Evolutionary conservation across 1,140 invertebrate species (phyloP), one percentile per base, ranked within the genome.

Genomic region (Trissolcus basalis): DNA sequence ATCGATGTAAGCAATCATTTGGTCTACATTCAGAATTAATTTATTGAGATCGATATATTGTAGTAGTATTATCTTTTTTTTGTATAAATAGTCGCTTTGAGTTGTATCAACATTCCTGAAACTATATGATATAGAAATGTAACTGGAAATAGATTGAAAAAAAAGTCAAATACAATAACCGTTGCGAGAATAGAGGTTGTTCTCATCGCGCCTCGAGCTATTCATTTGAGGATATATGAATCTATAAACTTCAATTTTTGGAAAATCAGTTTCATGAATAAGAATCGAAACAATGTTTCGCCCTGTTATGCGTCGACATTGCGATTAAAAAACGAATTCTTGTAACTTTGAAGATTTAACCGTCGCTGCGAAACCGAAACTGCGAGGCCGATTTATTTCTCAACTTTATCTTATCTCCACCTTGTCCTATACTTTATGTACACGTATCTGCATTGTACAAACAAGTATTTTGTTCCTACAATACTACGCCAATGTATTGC

Each of bases 341-440:
- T 43, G 45, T 43, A 33, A 59, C 14, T 47, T 5, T 12, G 32
- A 61, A 74, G 27, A 60, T 55, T 54, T 48, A 48, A 67, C 14
- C 50, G 9, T 67, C 60, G n/a, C n/a, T n/a, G n/a, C n/a, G n/a
- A n/a, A n/a, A n/a, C n/a, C n/a, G 49, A 67, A 67, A 65, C 36
- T 54, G 10, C 33, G n/a, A 32, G 19, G 6, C 44, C 49, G 61
- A 74, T 74, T 74, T 63, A 74, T 68, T 74, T 61, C 33, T 58
- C 39, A 63, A 58, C 41, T 63, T 63, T 74, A 74, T 74, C 64
- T 68, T 74, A 74, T 74, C 63, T 67, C 19, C 56, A 50, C 63
- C 55, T 67, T 74, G 63, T 74, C 43, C 16, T 61, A 35, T 61
- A 55, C 56, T 67, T 74, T 74, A 74, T 56, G 48, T 44, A 55